These are phyloP conservation scores for Azorinus chamasolen DNA, from an alignment of 2,888 invertebrate genomes.

Conservation along the genomic window DNA sequence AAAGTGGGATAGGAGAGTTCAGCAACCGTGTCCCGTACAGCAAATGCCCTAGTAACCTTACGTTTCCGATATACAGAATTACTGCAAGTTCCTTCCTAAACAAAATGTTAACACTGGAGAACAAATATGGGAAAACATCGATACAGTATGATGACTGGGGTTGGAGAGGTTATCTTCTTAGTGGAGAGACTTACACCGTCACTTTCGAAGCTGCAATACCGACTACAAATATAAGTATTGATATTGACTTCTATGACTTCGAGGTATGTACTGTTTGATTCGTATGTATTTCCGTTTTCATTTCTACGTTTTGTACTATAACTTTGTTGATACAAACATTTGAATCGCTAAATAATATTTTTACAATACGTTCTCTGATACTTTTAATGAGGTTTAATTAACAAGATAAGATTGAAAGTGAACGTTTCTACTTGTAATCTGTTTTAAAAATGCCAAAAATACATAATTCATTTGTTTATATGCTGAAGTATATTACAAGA, in stretches of 20 bases:
- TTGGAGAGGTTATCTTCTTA: slow-evolving; percentile 75
- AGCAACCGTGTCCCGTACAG: slow-evolving; percentile 17
- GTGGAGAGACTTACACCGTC: slow-evolving; percentile 65
- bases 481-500: too few relatives aligned
- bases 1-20: background rate
- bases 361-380: too few relatives aligned
- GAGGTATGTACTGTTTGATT: too few relatives aligned
- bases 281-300: too few relatives aligned
- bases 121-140: slow-evolving; percentile 65
- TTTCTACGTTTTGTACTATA: too few relatives aligned
- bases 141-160: slow-evolving; percentile 69
- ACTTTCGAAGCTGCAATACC: slow-evolving; percentile 73
- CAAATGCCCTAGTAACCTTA: slow-evolving; percentile 63
- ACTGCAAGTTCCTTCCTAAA: slow-evolving; percentile 69
- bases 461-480: too few relatives aligned
- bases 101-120: slow-evolving; percentile 68
- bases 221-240: slow-evolving; percentile 79
- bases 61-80: slow-evolving; percentile 78
- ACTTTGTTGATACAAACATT: too few relatives aligned
- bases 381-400: too few relatives aligned
- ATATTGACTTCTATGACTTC: slow-evolving; percentile 69
- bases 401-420: too few relatives aligned
- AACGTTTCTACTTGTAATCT: too few relatives aligned
- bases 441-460: too few relatives aligned
- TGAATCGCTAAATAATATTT: too few relatives aligned